These are phyloP conservation scores for Latheticus oryzae DNA, from an alignment of 2,888 invertebrate genomes.

Conservation along the genomic window DNA sequence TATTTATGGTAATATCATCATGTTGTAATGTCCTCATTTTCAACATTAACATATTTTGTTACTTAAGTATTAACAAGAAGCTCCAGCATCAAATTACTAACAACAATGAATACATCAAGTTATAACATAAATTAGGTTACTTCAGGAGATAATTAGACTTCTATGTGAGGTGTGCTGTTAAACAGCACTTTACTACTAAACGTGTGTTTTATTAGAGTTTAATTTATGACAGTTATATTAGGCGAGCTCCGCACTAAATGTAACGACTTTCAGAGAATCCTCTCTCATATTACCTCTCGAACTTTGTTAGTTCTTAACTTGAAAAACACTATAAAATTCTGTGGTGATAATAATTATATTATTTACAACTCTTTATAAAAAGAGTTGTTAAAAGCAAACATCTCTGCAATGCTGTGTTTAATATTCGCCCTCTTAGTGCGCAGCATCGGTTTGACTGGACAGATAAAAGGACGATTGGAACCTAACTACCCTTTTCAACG, in stretches of 20 bases:
- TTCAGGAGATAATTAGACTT: conserved; percentile 41
- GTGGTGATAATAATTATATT: too few species aligned
- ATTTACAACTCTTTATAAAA: too few species aligned
- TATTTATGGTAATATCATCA: too few species aligned
- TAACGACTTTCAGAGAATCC: conserved; percentile 30
- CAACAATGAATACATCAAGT: conserved; percentile 42
- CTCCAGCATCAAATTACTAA: conserved; percentile 25
- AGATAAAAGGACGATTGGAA: conserved; percentile 41
- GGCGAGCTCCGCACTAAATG: conserved; percentile 29
- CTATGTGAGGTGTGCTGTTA: conserved; percentile 42
- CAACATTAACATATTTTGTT: conserved; percentile 16
- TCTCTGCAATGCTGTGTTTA: too few species aligned
- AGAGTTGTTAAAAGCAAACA: too few species aligned
- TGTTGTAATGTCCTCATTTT: too few species aligned
- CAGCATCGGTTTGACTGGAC: too few species aligned
- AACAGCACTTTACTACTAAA: conserved; percentile 40
- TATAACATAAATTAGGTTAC: conserved; percentile 42
- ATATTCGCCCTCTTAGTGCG: too few species aligned
- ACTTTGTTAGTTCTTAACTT: too few species aligned
- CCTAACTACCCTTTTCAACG: conserved; percentile 41
- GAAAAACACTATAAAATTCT: too few species aligned
- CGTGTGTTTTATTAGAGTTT: conserved; percentile 41
- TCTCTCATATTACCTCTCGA: conserved; percentile 12
- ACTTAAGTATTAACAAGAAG: conserved; percentile 25
- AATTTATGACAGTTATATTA: conserved; percentile 41